A percentile compares a stretch with the other conserved stretches of the same genome.
Evolutionary conservation across 1,140 invertebrate species (phyloP).

Genomic region (Anthonomus grandis): DNA sequence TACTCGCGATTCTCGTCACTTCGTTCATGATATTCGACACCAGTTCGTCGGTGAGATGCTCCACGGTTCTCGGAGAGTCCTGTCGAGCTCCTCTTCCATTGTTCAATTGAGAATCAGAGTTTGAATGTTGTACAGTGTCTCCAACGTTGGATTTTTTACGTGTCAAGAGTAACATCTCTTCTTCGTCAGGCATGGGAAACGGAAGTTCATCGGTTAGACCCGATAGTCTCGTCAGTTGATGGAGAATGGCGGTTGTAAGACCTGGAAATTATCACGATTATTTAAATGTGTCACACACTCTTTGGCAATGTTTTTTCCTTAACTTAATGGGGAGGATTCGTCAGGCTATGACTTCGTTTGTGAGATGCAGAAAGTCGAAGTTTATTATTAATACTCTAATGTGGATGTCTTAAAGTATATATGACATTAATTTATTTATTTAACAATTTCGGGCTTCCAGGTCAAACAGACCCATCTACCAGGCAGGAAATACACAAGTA

Average conservation of each 20-base stretch:
- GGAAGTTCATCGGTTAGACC: slow-evolving; percentile 55
- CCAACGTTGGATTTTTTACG: slow-evolving; percentile 13
- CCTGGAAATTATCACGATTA: slow-evolving; percentile 36
- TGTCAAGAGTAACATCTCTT: slow-evolving; percentile 32
- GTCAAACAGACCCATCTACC: no score
- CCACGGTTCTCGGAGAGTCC: slow-evolving; percentile 46
- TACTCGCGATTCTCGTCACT: slow-evolving; percentile 42
- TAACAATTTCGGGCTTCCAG: no score
- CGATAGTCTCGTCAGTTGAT: slow-evolving; percentile 53
- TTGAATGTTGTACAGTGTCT: slow-evolving; percentile 29
- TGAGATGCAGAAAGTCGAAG: no score
- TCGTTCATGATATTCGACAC: slow-evolving; percentile 55
- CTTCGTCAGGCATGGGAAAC: slow-evolving; percentile 38
- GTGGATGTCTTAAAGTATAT: no score
- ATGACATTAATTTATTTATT: no score
- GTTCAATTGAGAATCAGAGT: slow-evolving; percentile 41
- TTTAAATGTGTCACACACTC: background rate
- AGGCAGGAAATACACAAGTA: no score
- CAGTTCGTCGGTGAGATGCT: slow-evolving; percentile 54
- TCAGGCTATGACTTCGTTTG: no score
- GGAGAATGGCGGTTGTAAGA: slow-evolving; percentile 51
- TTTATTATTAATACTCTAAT: no score
- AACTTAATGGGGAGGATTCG: no score
- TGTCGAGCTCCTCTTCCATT: slow-evolving; percentile 22
- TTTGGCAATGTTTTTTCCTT: no score